Conservation (phyloP, 2,797 vertebrate species). For the Phrynocephalus guinanensis region DNA sequence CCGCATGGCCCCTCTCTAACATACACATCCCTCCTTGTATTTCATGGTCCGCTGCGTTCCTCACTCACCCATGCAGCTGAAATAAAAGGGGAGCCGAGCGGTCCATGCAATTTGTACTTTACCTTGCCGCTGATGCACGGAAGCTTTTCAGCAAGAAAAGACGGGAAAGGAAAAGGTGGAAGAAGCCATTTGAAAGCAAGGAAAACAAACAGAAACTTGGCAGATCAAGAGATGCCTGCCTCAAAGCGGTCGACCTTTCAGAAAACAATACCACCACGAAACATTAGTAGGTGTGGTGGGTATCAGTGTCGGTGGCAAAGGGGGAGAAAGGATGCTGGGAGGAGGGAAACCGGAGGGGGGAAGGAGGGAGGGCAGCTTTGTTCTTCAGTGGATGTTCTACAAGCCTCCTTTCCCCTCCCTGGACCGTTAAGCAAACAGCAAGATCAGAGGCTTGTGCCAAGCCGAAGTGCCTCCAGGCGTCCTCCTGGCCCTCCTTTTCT, state of each 20-base stretch:
- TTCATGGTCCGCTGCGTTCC: neutral
- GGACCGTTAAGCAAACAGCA: slow-evolving; percentile 7
- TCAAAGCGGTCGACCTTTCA: neutral
- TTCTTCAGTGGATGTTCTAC: neutral
- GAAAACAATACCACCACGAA: slow-evolving; percentile 35
- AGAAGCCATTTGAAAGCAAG: neutral
- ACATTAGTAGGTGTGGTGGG: neutral
- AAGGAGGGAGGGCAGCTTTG: neutral
- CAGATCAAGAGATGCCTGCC: slow-evolving; percentile 29
- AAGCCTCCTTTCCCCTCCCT: neutral
- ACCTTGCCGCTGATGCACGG: neutral
- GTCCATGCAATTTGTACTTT: too few species aligned
- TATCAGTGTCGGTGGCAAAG: neutral
- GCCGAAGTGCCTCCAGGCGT: neutral
- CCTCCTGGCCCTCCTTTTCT: neutral
- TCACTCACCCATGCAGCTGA: neutral
- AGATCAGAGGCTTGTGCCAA: neutral
- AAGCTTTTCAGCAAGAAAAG: neutral
- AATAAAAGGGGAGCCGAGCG: too few species aligned
- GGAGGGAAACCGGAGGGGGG: neutral
- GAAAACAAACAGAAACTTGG: slow-evolving; percentile 24
- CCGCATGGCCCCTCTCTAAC: neutral
- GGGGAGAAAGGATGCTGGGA: too few species aligned
- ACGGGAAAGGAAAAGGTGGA: neutral
- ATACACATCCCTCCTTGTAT: neutral